Percentiles rank a stretch among this genome's conserved stretches.
Conservation (phyloP, 2,888 invertebrate species). For the Cataglyphis cursor region DNA sequence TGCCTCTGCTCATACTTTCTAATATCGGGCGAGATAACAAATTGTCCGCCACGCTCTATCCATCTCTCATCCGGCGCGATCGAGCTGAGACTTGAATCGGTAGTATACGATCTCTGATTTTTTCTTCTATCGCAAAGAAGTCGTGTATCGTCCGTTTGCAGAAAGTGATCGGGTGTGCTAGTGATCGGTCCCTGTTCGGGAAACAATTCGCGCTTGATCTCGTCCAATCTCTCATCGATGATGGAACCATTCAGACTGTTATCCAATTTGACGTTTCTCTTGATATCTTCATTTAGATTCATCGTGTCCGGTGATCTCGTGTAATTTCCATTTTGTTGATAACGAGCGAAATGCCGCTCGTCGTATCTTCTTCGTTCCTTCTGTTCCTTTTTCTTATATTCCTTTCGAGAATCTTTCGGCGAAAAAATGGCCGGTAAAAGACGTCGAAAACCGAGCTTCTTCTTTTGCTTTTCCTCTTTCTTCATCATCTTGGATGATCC, state of each 20-base stretch:
- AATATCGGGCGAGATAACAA: constrained; percentile 71
- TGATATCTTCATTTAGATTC: constrained; percentile 84
- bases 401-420: constrained; percentile 83
- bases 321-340: constrained; percentile 84
- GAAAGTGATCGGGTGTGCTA: constrained; percentile 82
- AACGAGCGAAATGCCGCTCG: constrained; percentile 81
- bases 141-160: constrained; percentile 72
- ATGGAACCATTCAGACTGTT: constrained; percentile 82
- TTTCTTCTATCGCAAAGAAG: constrained; percentile 68
- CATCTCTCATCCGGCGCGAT: constrained; percentile 81
- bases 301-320: constrained; percentile 83
- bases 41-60: constrained; percentile 72
- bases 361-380: constrained; percentile 81
- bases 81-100: constrained; percentile 79
- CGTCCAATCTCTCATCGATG: constrained; percentile 82
- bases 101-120: constrained; percentile 73
- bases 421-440: constrained; percentile 83
- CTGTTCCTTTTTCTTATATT: constrained; percentile 81
- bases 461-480: constrained; percentile 85
- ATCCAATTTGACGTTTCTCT: constrained; percentile 82
- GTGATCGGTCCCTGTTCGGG: constrained; percentile 81
- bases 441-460: constrained; percentile 81
- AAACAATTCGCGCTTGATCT: constrained; percentile 83
- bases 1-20: constrained; percentile 78
- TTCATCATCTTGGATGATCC: constrained; percentile 82